Conservation (phyloP, 2,888 invertebrate species). For the Polyploca ridens region DNA sequence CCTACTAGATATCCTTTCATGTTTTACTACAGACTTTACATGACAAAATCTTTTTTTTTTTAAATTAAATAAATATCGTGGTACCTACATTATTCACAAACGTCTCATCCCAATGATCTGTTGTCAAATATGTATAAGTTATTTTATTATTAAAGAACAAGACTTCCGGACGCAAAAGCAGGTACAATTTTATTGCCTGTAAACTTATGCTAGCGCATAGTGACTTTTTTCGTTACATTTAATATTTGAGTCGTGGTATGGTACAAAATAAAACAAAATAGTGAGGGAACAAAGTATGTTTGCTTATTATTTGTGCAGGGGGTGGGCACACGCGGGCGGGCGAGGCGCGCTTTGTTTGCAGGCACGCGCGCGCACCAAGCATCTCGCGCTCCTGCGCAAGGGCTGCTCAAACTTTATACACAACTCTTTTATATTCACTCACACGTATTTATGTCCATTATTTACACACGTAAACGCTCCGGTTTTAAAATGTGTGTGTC, state of each 20-base stretch:
- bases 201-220: not conserved
- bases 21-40: no score
- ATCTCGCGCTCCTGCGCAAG: slow-evolving; percentile 47
- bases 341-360: slow-evolving; percentile 62
- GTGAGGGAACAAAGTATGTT: slow-evolving; percentile 64
- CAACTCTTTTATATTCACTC: slow-evolving; percentile 2
- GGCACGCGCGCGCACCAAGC: slow-evolving; percentile 63
- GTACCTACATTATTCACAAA: no score
- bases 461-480: no score
- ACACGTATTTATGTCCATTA: not conserved
- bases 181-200: not conserved
- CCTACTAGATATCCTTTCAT: no score
- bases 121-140: not conserved
- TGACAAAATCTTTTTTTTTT: no score
- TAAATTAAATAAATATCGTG: no score
- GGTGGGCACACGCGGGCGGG: slow-evolving; percentile 37
- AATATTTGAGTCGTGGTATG: slow-evolving; percentile 54
- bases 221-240: slow-evolving; percentile 35
- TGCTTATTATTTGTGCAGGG: slow-evolving; percentile 62
- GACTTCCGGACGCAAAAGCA: no score
- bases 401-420: slow-evolving; percentile 51
- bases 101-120: no score
- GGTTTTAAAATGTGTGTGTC: no score
- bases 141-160: not conserved
- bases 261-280: slow-evolving; percentile 56